A percentile compares a stretch with the other conserved stretches of the same genome.
Evolutionary conservation across 2,888 invertebrate genomes (phyloP).

Genomic region (Lydus trimaculatus): DNA sequence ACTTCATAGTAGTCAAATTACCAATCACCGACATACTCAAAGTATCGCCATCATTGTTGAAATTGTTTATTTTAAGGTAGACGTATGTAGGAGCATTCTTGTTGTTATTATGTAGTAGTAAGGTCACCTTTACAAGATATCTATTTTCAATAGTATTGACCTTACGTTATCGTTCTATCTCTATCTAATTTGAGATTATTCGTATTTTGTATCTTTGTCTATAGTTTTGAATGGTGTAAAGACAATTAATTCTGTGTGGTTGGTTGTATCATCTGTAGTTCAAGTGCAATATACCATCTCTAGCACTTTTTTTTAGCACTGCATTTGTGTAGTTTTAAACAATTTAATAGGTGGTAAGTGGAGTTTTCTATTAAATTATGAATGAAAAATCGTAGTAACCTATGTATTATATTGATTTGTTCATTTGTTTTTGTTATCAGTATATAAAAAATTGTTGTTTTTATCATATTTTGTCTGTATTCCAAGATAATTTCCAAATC

Average conservation of each 20-base stretch:
- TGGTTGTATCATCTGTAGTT: too few species aligned
- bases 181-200: background rate
- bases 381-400: background rate
- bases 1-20: background rate
- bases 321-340: too few species aligned
- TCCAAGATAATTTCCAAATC: background rate
- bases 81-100: background rate
- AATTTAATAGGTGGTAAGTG: slow-evolving; percentile 34
- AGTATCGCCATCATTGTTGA: background rate
- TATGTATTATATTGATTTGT: background rate
- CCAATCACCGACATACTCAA: background rate
- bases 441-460: background rate
- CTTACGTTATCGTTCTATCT: slow-evolving; percentile 5
- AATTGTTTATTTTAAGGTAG: background rate
- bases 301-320: too few species aligned
- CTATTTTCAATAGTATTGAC: slow-evolving; percentile 14
- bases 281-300: too few species aligned
- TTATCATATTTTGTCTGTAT: background rate
- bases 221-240: background rate
- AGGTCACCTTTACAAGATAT: slow-evolving; percentile 25
- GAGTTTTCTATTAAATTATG: slow-evolving; percentile 12
- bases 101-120: background rate
- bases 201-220: background rate
- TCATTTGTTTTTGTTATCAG: background rate
- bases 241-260: background rate